These are phyloP conservation scores for Cryptus armator DNA, from an alignment of 2,888 invertebrate species.

Conservation along the genomic window DNA sequence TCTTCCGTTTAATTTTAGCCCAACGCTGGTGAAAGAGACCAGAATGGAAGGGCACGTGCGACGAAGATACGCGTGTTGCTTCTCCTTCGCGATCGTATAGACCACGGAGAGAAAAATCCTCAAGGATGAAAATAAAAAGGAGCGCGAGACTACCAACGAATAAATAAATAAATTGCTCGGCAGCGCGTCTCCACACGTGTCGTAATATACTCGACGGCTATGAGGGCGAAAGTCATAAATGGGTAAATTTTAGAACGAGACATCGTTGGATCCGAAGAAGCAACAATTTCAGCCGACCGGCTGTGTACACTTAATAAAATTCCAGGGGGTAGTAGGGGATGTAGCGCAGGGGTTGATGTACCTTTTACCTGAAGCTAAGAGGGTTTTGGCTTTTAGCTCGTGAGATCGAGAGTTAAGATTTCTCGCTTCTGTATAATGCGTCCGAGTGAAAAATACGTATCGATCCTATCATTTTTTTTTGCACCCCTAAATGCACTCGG, in stretches of 20 bases:
- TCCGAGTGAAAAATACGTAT: conserved; percentile 34
- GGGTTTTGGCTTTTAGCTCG: background rate
- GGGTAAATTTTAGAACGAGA: background rate
- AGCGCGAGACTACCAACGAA: conserved; percentile 1
- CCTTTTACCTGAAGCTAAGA: conserved; percentile 31
- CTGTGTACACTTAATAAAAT: background rate
- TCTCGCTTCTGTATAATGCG: conserved; percentile 39
- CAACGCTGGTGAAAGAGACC: conserved; percentile 28
- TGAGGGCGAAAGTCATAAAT: conserved; percentile 38
- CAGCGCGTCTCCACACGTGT: conserved; percentile 5
- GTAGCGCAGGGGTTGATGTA: conserved; percentile 1
- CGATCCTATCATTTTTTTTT: conserved; percentile 39
- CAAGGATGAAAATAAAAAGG: conserved; percentile 24
- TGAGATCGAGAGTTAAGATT: conserved; percentile 55
- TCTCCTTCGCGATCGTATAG: conserved; percentile 42
- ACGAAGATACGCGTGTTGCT: conserved; percentile 54
- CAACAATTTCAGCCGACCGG: background rate
- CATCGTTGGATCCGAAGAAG: background rate
- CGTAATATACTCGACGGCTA: background rate
- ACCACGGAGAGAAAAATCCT: conserved; percentile 18
- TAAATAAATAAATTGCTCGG: conserved; percentile 59
- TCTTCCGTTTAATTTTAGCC: conserved; percentile 78
- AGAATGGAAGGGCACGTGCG: conserved; percentile 77
- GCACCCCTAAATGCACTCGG: conserved; percentile 10
- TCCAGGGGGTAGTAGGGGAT: background rate